A percentile compares a stretch with the other conserved stretches of the same genome.
Evolutionary conservation across 2,113 vertebrate genomes (phyloP).

Genomic region (Actenoides hombroni): DNA sequence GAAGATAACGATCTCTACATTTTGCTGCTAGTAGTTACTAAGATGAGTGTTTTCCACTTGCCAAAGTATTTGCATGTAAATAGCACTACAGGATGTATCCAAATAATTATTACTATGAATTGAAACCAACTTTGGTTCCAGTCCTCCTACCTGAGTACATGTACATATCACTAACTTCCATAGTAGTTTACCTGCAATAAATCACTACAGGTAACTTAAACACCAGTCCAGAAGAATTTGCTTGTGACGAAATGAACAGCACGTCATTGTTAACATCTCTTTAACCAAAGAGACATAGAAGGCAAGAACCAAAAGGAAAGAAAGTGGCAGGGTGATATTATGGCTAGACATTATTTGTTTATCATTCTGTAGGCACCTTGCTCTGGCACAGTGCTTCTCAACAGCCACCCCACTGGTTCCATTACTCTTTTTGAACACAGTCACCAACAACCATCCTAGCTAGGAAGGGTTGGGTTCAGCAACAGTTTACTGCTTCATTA

Average conservation of each 20-base stretch:
- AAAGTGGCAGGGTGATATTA: neutral
- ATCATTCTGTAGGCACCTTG: neutral
- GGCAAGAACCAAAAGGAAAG: neutral
- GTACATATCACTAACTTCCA: neutral
- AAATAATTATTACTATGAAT: neutral
- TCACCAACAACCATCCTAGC: neutral
- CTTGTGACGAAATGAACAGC: neutral
- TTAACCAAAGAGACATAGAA: neutral
- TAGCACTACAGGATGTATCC: neutral
- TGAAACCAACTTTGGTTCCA: neutral
- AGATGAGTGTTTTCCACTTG: neutral
- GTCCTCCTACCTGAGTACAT: neutral
- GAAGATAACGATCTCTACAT: neutral
- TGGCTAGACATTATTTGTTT: neutral
- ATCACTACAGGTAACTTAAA: neutral
- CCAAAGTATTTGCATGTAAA: neutral
- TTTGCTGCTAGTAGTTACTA: neutral
- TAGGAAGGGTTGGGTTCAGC: neutral
- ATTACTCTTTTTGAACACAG: neutral
- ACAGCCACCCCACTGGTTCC: neutral
- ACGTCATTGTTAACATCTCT: rapidly evolving
- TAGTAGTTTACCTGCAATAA: neutral
- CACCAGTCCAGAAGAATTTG: neutral
- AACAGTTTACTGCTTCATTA: neutral
- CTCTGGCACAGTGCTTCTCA: neutral